Percentiles rank a stretch among this genome's conserved stretches.
These are phyloP conservation scores for Cheilosia vernalis DNA, from an alignment of 2,888 invertebrate genomes.

Conservation along the genomic window DNA sequence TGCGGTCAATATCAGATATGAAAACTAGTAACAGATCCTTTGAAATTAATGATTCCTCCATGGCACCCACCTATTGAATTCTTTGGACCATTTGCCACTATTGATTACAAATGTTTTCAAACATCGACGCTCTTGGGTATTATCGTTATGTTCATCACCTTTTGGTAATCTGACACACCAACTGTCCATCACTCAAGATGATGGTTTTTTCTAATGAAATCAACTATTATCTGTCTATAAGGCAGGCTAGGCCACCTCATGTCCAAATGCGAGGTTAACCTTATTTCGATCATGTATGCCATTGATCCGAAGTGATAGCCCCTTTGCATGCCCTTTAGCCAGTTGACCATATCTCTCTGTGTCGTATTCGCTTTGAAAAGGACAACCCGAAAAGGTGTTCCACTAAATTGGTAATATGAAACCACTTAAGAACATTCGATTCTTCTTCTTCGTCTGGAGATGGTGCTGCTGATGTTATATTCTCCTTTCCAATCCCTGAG, in stretches of 20 bases:
- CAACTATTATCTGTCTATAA: slow-evolving; percentile 17
- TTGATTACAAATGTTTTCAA: slow-evolving; percentile 45
- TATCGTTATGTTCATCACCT: slow-evolving; percentile 51
- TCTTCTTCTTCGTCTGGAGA: slow-evolving; percentile 1
- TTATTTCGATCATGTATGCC: slow-evolving; percentile 24
- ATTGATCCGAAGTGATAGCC: neutral
- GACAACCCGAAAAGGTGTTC: slow-evolving; percentile 71
- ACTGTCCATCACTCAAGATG: slow-evolving; percentile 56
- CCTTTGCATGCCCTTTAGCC: slow-evolving; percentile 25
- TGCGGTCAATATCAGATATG: neutral
- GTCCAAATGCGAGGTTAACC: slow-evolving; percentile 36
- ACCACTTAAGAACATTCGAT: slow-evolving; percentile 69
- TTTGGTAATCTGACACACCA: slow-evolving; percentile 55
- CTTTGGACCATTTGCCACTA: slow-evolving; percentile 18
- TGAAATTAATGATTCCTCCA: slow-evolving; percentile 13
- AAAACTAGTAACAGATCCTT: neutral
- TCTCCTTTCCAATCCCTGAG: slow-evolving; percentile 20
- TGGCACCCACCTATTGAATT: neutral
- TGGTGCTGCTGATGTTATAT: too few relatives aligned
- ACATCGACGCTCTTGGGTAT: slow-evolving; percentile 27
- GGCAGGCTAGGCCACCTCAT: slow-evolving; percentile 3
- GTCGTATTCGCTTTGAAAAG: slow-evolving; percentile 42
- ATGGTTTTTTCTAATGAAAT: slow-evolving; percentile 47
- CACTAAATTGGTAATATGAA: slow-evolving; percentile 71
- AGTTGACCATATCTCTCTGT: slow-evolving; percentile 15